Evolutionary conservation across 2,888 invertebrate species (phyloP), one percentile per base, ranked within the genome.

Genomic region (Pterobdella sp.): DNA sequence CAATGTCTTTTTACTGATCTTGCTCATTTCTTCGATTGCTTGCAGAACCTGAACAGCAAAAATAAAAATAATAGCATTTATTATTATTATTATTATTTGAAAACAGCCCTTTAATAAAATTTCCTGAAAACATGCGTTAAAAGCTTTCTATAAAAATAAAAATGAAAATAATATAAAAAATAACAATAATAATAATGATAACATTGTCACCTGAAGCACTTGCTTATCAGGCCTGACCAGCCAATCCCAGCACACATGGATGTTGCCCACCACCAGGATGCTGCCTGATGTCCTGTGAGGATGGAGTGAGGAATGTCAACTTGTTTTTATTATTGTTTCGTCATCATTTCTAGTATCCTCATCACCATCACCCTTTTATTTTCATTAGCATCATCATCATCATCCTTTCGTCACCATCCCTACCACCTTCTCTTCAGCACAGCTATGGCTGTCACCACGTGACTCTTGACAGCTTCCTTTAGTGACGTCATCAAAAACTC

Each of bases 181-280:
- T 22, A n/a, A 56, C n/a, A 18, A 56, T 56, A 42, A 42, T 18
- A 42, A 42, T 18, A 42, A 42, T 56, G 26, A 26, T 56, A 56
- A 26, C 26, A 56, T n/a, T 56, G 3, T 56, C 76, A 82, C 82
- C 81, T 82, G 81, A 60, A 82, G 78, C 77, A 81, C 81, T 75
- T 83, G 81, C 1, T 79, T 78, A 76, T 82, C 81, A n/a, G 80
- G 81, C 29, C 78, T 75, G 66, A 78, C 75, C 72, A 79, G 77
- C 63, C 77, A 73, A 37, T 79, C 81, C 78, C 79, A 82, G n/a
- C 78, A 76, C 2, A 81, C 79, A 76, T 83, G 83, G 22, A 82
- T 78, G 76, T 82, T 83, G 72, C 80, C 82, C 7, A 82, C 77
- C 26, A 80, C 80, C 26, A 82, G 56, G 4, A 75, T 67, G 35